Percentiles rank a stretch among this genome's conserved stretches.
Evolutionary conservation across 2,113 vertebrate species (phyloP).

Genomic region (Chlamydotis undulata): DNA sequence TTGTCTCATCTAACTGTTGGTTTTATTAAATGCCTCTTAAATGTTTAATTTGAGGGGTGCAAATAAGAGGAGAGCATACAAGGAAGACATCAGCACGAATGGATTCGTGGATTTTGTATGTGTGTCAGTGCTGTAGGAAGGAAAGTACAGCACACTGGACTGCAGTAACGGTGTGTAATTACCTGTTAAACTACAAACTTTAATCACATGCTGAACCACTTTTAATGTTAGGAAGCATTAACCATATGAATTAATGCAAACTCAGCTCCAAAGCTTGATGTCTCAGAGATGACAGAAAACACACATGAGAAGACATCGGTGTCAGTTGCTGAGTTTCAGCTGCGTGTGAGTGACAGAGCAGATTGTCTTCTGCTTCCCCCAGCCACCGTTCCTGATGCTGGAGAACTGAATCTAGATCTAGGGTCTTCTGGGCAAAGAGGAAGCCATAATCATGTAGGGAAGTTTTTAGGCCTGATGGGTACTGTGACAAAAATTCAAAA

Average conservation of each 20-base stretch:
- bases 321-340: neutral
- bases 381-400: neutral
- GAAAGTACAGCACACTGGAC: neutral
- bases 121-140: neutral
- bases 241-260: neutral
- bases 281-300: neutral
- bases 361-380: neutral
- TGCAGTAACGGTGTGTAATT: neutral
- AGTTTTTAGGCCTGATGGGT: neutral
- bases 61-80: neutral
- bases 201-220: neutral
- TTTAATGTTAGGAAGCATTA: neutral
- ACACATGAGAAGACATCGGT: neutral
- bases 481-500: neutral
- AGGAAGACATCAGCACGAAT: neutral
- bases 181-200: neutral
- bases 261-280: neutral
- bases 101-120: neutral
- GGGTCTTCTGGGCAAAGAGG: neutral
- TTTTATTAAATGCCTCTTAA: slow-evolving; percentile 38
- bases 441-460: neutral
- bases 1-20: neutral
- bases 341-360: neutral
- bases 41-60: neutral
- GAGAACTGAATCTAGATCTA: neutral